Percentiles rank a stretch among this genome's conserved stretches.
These are phyloP conservation scores for Metallyticus violacea DNA, from an alignment of 2,888 invertebrate species.

Conservation along the genomic window DNA sequence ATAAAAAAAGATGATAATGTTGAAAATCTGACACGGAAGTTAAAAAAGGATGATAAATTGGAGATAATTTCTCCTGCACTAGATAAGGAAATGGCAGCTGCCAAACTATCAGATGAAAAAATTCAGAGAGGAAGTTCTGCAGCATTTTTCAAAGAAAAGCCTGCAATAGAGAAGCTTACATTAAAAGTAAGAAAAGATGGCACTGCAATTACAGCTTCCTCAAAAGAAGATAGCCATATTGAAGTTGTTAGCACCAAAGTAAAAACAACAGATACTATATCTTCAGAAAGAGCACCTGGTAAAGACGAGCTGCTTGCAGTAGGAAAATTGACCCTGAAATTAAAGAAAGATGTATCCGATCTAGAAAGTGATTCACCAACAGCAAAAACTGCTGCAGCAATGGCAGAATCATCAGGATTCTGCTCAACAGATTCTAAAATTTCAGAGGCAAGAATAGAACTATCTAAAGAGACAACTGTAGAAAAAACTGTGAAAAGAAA, in stretches of 20 bases:
- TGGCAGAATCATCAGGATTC: neutral
- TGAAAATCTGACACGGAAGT: slow-evolving; percentile 4
- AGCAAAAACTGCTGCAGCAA: neutral
- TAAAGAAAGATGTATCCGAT: slow-evolving; percentile 23
- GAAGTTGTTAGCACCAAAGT: neutral
- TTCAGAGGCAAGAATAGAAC: neutral
- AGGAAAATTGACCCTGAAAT: slow-evolving; percentile 27
- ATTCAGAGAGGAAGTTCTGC: neutral
- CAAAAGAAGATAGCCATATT: neutral
- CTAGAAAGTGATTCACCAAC: neutral
- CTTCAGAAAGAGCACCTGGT: neutral
- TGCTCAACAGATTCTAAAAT: neutral
- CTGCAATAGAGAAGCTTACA: slow-evolving; percentile 22
- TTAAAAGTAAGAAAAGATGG: slow-evolving; percentile 21
- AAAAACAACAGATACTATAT: neutral
- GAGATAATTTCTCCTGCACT: neutral
- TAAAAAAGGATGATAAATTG: slow-evolving; percentile 9
- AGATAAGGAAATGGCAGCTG: neutral
- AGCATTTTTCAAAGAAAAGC: slow-evolving; percentile 1
- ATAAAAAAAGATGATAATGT: neutral
- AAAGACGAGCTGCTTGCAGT: neutral
- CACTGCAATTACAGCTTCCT: neutral
- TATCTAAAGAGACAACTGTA: neutral
- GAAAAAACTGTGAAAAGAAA: neutral
- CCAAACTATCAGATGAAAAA: neutral